Conservation (phyloP, 2,797 vertebrate species). For the Okamejei kenojei region DNA sequence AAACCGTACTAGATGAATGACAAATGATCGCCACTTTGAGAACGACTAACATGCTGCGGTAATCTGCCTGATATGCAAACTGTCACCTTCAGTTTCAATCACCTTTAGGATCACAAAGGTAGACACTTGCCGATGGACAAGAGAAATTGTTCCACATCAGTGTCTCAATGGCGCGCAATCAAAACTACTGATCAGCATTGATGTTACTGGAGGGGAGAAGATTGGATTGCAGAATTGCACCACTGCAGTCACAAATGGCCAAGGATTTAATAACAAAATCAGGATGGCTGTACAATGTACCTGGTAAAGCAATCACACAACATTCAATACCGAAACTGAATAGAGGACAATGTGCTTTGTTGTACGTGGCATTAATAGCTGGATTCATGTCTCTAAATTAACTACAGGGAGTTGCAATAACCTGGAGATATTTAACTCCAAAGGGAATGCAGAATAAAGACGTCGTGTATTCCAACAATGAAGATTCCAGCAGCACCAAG, state of each 20-base stretch:
- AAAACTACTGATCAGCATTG: conserved; percentile 12
- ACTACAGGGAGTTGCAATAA: not conserved
- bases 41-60: not conserved
- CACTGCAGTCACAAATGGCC: not conserved
- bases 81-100: conserved; percentile 20
- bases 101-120: conserved; percentile 13
- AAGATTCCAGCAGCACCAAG: not conserved
- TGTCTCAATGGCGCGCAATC: not conserved
- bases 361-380: too few species aligned
- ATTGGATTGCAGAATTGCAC: not conserved
- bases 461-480: not conserved
- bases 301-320: not conserved
- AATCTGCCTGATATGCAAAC: not conserved
- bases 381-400: not conserved
- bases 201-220: not conserved
- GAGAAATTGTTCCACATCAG: conserved; percentile 9
- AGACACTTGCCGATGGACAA: not conserved
- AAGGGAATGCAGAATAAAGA: too few species aligned
- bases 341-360: too few species aligned
- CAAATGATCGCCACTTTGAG: not conserved
- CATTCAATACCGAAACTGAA: not conserved
- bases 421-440: not conserved
- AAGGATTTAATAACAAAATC: conserved; percentile 6
- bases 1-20: not conserved
- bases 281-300: not conserved